Evolutionary conservation across 2,113 vertebrate genomes (phyloP), one percentile per base, ranked within the genome.

Genomic region (Dolichotis patagonum): DNA sequence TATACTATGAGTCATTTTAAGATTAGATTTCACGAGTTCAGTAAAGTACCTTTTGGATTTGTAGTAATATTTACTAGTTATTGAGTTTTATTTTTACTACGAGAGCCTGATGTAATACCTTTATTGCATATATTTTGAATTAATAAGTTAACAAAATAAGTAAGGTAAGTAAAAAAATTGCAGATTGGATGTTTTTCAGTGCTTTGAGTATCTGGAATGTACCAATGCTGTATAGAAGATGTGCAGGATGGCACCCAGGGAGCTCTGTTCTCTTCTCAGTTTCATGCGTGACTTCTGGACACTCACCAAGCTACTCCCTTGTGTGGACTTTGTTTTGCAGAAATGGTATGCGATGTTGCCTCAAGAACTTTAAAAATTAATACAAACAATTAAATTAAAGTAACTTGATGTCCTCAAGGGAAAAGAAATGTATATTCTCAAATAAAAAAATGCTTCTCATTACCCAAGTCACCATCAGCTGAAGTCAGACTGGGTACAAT

Each of bases 1-100:
- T 58, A 41, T 65, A 16, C 91, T 54, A 4, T 28, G 91, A 67
- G 62, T 91, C 22, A 78, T 78, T 22, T 88, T 43, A 63, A 38
- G 88, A 58, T 84, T 92, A 84, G n/a, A 95, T 62, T 60, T 87
- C 95, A 62, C 71, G 30, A 92, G 56, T 93, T 85, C 32, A 75
- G 2, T 54, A 77, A 93, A 60, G 10, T 35, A 85, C 4, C n/a
- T 77, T 93, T 96, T 52, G 54, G 13, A 62, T 88, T 60, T 16
- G 38, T 8, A 58, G 26, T 16, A 78, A 67, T 85, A 90, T 91
- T 91, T 88, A 62, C 69, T 95, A 63, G 24, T 43, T 87, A 71
- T 46, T 67, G 20, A 35, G 54, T 85, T 94, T 91, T 83, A 63
- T 32, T 38, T 94, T 94, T 71, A 88, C 65, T 83, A 65, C 10